A percentile compares a stretch with the other conserved stretches of the same genome.
Evolutionary conservation across 2,797 vertebrate genomes (phyloP).

Genomic region (Scomberomorus guttatus): DNA sequence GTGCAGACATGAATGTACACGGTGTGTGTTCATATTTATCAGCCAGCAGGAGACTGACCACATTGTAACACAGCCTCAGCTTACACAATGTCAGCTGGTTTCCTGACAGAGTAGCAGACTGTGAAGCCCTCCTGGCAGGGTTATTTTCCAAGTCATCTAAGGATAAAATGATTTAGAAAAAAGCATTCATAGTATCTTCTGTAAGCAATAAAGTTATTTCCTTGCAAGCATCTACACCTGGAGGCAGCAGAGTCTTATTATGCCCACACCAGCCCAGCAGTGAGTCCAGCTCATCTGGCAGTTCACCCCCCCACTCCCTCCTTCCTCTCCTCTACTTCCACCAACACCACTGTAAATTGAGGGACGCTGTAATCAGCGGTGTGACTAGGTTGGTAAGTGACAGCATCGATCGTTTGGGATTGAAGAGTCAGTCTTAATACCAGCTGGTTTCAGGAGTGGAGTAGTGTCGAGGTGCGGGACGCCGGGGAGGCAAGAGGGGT

Average conservation of each 20-base stretch:
- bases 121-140: constrained; percentile 26
- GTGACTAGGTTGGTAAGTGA: constrained; percentile 78
- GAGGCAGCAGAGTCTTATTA: constrained; percentile 26
- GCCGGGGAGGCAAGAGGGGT: constrained; percentile 44
- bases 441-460: constrained; percentile 64
- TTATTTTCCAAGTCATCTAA: constrained; percentile 62
- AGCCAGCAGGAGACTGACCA: constrained; percentile 22
- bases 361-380: constrained; percentile 79
- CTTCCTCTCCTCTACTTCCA: constrained; percentile 37
- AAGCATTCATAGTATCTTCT: constrained; percentile 13
- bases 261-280: constrained; percentile 33
- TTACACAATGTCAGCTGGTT: constrained; percentile 29
- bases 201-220: constrained; percentile 47
- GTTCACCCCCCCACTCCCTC: not conserved
- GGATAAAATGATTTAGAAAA: constrained; percentile 46
- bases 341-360: constrained; percentile 75
- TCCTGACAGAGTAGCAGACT: constrained; percentile 22
- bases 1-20: not conserved
- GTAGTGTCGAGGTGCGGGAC: constrained; percentile 51
- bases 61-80: constrained; percentile 10
- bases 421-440: constrained; percentile 85
- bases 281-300: constrained; percentile 46
- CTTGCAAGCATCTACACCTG: constrained; percentile 33
- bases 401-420: constrained; percentile 80
- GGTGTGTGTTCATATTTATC: constrained; percentile 35